Evolutionary conservation across 2,113 vertebrate genomes (phyloP).

Genomic region (Sinocyclocheilus anshuiensis): DNA sequence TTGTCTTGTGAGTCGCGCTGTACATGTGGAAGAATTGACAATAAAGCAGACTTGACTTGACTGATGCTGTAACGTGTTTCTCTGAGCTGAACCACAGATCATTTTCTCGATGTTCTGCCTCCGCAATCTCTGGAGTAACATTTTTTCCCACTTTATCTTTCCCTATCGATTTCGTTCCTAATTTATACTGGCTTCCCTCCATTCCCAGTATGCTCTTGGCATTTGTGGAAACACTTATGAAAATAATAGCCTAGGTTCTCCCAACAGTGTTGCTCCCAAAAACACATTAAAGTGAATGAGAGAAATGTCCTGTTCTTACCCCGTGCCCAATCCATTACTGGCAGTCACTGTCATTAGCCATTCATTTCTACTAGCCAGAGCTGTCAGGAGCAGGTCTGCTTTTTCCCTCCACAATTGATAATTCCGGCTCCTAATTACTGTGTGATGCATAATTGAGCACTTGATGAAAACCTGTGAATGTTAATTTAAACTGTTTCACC

Average conservation of each 20-base stretch:
- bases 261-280: not conserved
- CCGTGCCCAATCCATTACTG: slow-evolving; percentile 34
- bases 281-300: slow-evolving; percentile 32
- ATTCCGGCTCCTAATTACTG: slow-evolving; percentile 56
- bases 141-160: not conserved
- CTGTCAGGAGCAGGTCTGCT: slow-evolving; percentile 49
- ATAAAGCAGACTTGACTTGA: too few relatives aligned
- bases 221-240: slow-evolving; percentile 28
- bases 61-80: not conserved
- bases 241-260: slow-evolving; percentile 39
- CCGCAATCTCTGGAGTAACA: slow-evolving; percentile 4
- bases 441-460: slow-evolving; percentile 58
- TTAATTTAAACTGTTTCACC: slow-evolving; percentile 51
- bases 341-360: slow-evolving; percentile 49
- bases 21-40: too few relatives aligned
- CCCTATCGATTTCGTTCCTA: slow-evolving; percentile 25
- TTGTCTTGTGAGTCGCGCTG: too few relatives aligned
- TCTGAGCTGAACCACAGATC: slow-evolving; percentile 18
- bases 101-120: not conserved
- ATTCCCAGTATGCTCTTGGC: slow-evolving; percentile 5
- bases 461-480: slow-evolving; percentile 53
- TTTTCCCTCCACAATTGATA: slow-evolving; percentile 50
- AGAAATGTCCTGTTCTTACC: slow-evolving; percentile 8
- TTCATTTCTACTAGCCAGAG: slow-evolving; percentile 49
- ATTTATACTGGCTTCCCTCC: not conserved